These are phyloP conservation scores for Istiophorus platypterus DNA, from an alignment of 2,113 vertebrate genomes.

Conservation along the genomic window DNA sequence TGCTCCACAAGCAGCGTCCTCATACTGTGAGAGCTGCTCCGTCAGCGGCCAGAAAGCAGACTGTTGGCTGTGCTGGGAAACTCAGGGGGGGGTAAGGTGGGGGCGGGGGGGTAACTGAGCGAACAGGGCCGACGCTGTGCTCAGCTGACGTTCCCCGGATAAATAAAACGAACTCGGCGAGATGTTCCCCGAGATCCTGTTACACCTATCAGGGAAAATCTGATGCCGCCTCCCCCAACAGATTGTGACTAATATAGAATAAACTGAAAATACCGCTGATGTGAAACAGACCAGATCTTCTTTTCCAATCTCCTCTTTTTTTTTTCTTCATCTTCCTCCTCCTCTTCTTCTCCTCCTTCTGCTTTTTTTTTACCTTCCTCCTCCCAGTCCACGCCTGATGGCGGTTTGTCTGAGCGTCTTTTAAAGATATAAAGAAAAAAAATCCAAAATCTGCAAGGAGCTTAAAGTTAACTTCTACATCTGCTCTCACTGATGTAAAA, in stretches of 20 bases:
- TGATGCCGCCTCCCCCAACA: slow-evolving; percentile 22
- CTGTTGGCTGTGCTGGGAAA: slow-evolving; percentile 31
- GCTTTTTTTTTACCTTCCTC: no score
- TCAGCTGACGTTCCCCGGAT: slow-evolving; percentile 11
- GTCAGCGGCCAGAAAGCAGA: slow-evolving; percentile 21
- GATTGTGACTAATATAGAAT: not conserved
- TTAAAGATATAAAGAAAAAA: slow-evolving; percentile 2
- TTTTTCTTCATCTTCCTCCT: no score
- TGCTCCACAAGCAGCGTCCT: slow-evolving; percentile 30
- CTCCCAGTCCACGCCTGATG: not conserved
- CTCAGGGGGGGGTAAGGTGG: slow-evolving; percentile 22
- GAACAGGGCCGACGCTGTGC: not conserved
- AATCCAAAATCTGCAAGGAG: slow-evolving; percentile 46
- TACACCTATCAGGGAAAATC: slow-evolving; percentile 43
- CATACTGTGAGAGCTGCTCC: slow-evolving; percentile 32
- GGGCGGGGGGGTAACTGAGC: no score
- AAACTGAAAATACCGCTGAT: slow-evolving; percentile 17
- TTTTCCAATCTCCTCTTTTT: not conserved
- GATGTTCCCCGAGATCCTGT: slow-evolving; percentile 47
- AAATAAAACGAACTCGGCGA: slow-evolving; percentile 47
- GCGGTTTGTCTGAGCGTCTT: slow-evolving; percentile 30
- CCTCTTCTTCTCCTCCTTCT: no score
- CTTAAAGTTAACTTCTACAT: slow-evolving; percentile 34
- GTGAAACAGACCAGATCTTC: slow-evolving; percentile 36
- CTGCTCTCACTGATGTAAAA: slow-evolving; percentile 39